Evolutionary conservation across 1,140 invertebrate species (phyloP), one percentile per base, ranked within the genome.

Genomic region (Zophobas morio): DNA sequence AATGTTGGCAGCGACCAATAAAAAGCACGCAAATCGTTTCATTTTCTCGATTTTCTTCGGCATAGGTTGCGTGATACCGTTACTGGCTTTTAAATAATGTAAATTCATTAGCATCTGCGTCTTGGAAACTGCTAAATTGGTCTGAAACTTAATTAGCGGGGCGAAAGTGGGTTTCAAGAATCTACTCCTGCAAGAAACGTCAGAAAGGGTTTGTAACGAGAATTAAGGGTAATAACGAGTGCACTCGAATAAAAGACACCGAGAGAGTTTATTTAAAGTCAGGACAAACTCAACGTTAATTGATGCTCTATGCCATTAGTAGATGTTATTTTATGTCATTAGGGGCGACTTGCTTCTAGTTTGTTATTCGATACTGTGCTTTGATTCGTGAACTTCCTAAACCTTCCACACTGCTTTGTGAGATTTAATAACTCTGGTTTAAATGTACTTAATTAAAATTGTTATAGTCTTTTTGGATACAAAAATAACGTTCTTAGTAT

Each of bases 61-160:
- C 20, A 20, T 20, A 20, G 20, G 20, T 20, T 20, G 20, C 20
- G 49, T 20, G 49, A 20, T 51, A 20, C 20, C 3, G n/a, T 51
- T 51, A 20, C 49, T 20, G 49, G 49, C 49, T 51, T 20, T 51
- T 51, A 51, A 51, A 51, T 51, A 51, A 51, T 51, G 49, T 20
- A 51, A 51, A 51, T 51, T 51, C 49, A 51, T 51, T 51, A 51
- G 49, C 49, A 51, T 51, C 49, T 51, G 49, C 49, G 49, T n/a
- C 4, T 51, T 51, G 49, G 49, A 51, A 51, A 51, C 6, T 51
- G n/a, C 49, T 51, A 51, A 51, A 51, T 51, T 4, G n/a, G 49
- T 51, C 49, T 51, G 49, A 20, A 51, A 51, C 49, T 51, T 51
- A 51, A 51, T 51, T 51, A 51, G 42, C 49, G n/a, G 20, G 49